Percentiles rank a stretch among this genome's conserved stretches.
Conservation (phyloP, 2,797 vertebrate genomes). For the Cyprinella venusta region DNA sequence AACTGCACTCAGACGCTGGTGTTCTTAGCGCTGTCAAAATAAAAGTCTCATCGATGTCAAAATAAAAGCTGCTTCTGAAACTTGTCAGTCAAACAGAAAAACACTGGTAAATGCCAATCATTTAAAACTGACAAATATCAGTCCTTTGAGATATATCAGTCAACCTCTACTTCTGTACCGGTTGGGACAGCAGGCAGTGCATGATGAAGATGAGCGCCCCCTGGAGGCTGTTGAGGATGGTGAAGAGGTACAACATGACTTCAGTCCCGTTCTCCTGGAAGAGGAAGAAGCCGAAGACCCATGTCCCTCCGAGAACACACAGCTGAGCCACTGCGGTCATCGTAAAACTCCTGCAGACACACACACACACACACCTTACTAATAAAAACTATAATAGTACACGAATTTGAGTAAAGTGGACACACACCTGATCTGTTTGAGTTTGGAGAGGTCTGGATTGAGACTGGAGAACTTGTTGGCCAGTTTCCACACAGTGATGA, state of each 20-base stretch:
- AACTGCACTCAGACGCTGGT: too few relatives aligned
- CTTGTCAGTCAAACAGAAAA: too few relatives aligned
- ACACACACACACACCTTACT: too few relatives aligned
- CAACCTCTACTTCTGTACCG: slow-evolving; percentile 67
- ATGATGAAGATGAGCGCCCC: slow-evolving; percentile 85
- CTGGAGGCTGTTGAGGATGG: slow-evolving; percentile 84
- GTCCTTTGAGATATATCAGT: too few relatives aligned
- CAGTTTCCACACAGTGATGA: slow-evolving; percentile 86
- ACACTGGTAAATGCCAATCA: too few relatives aligned
- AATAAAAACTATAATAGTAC: too few relatives aligned
- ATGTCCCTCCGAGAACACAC: slow-evolving; percentile 85
- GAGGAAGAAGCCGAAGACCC: slow-evolving; percentile 86
- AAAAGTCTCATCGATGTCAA: too few relatives aligned
- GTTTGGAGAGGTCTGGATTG: slow-evolving; percentile 82
- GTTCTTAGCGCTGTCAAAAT: too few relatives aligned
- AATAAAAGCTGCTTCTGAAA: too few relatives aligned
- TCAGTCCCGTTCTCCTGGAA: slow-evolving; percentile 64
- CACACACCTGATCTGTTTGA: slow-evolving; percentile 76
- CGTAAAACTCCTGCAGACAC: slow-evolving; percentile 82
- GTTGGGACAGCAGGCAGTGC: slow-evolving; percentile 87
- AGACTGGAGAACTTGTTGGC: slow-evolving; percentile 84
- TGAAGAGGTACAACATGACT: slow-evolving; percentile 79
- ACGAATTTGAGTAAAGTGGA: neutral
- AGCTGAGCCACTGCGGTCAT: slow-evolving; percentile 86
- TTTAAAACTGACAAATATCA: too few relatives aligned